Conservation (phyloP, 2,888 invertebrate species). For the Microplitis deprimator region DNA sequence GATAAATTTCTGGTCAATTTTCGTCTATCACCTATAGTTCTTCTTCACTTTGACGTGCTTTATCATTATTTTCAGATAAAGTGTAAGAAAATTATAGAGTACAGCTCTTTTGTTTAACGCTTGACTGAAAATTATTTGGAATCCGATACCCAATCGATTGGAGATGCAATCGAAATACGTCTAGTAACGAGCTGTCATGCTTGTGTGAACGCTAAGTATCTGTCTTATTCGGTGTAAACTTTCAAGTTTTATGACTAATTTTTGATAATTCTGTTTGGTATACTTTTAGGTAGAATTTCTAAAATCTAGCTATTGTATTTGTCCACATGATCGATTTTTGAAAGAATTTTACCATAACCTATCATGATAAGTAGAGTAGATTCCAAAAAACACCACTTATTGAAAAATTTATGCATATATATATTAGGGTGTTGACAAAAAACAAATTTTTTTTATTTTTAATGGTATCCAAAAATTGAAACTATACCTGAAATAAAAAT, state of each 20-base stretch:
- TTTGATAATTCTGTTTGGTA: slow-evolving; percentile 17
- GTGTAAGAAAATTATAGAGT: slow-evolving; percentile 55
- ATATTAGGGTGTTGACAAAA: too few species aligned
- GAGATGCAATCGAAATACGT: slow-evolving; percentile 63
- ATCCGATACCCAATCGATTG: slow-evolving; percentile 59
- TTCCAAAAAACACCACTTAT: too few species aligned
- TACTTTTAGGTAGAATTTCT: slow-evolving; percentile 8
- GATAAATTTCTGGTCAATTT: slow-evolving; percentile 21
- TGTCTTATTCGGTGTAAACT: slow-evolving; percentile 16
- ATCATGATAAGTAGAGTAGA: too few species aligned
- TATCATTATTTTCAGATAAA: slow-evolving; percentile 64
- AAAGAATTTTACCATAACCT: too few species aligned
- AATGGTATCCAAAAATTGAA: too few species aligned
- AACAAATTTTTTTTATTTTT: too few species aligned
- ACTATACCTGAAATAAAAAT: too few species aligned
- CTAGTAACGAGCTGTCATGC: slow-evolving; percentile 64
- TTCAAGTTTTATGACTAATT: not conserved
- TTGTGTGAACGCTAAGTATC: slow-evolving; percentile 57
- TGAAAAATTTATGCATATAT: too few species aligned
- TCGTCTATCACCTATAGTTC: not conserved
- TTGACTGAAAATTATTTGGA: slow-evolving; percentile 46
- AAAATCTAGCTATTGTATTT: too few species aligned
- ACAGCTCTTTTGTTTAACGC: slow-evolving; percentile 52
- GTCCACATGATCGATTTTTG: too few species aligned
- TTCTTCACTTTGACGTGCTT: slow-evolving; percentile 44